Conservation (phyloP, 2,888 invertebrate genomes). For the Bombylius discolor region DNA sequence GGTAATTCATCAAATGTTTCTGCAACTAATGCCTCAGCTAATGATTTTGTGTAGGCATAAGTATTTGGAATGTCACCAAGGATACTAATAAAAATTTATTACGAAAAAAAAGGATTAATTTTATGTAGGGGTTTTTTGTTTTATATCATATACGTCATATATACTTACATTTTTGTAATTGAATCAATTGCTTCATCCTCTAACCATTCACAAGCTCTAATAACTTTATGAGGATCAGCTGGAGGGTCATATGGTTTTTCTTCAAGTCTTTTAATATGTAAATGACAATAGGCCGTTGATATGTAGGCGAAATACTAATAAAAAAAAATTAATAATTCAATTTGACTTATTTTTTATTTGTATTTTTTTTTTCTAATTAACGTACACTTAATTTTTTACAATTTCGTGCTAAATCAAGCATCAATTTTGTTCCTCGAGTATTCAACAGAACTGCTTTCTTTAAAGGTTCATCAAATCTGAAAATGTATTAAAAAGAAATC, state of each 20-base stretch:
- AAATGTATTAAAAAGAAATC: neutral
- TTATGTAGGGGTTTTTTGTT: too few species aligned
- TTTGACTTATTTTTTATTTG: neutral
- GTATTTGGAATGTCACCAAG: slow-evolving; percentile 74
- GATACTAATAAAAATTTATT: slow-evolving; percentile 37
- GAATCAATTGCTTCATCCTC: slow-evolving; percentile 53
- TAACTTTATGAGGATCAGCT: slow-evolving; percentile 59
- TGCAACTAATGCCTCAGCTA: slow-evolving; percentile 72
- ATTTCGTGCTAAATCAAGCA: slow-evolving; percentile 68
- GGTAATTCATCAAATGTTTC: slow-evolving; percentile 68
- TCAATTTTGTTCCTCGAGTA: slow-evolving; percentile 76
- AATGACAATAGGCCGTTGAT: slow-evolving; percentile 85
- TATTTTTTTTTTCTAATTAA: neutral
- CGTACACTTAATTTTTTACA: slow-evolving; percentile 60
- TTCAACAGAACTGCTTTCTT: slow-evolving; percentile 84
- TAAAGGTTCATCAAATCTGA: slow-evolving; percentile 77
- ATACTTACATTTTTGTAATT: slow-evolving; percentile 46
- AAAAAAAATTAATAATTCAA: slow-evolving; percentile 8
- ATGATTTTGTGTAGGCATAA: slow-evolving; percentile 86
- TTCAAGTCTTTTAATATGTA: slow-evolving; percentile 63
- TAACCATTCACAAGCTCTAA: slow-evolving; percentile 67
- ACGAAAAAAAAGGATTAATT: neutral
- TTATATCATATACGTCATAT: neutral
- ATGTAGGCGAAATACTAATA: slow-evolving; percentile 49
- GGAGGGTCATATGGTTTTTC: slow-evolving; percentile 81